A percentile compares a stretch with the other conserved stretches of the same genome.
Evolutionary conservation across 2,797 vertebrate genomes (phyloP).

Genomic region (Dendrocincla tyrannina): DNA sequence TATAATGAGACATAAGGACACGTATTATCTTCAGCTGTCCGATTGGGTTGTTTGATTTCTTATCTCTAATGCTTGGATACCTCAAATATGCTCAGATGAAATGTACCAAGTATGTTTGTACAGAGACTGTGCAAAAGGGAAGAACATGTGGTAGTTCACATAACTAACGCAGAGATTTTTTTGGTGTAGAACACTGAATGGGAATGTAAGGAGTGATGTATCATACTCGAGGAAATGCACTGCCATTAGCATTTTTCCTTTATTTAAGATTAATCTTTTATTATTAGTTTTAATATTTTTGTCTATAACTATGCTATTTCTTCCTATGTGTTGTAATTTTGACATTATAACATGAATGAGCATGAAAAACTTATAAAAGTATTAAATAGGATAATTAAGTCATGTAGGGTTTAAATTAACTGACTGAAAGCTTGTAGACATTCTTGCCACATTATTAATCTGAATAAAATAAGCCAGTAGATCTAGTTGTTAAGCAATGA

Average conservation of each 20-base stretch:
- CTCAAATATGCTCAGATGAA: neutral
- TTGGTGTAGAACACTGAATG: neutral
- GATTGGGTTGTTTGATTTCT: neutral
- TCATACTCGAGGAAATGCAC: neutral
- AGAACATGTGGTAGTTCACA: neutral
- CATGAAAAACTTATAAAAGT: neutral
- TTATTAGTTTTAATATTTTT: neutral
- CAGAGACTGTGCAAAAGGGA: neutral
- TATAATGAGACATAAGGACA: neutral
- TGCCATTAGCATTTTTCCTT: neutral
- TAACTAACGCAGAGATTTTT: neutral
- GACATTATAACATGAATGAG: neutral
- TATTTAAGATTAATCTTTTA: neutral
- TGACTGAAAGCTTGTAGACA: neutral
- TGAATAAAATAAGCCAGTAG: neutral
- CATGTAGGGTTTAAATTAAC: neutral
- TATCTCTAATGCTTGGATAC: neutral
- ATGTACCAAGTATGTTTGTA: neutral
- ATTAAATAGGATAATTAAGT: constrained; percentile 1
- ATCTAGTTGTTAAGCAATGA: neutral
- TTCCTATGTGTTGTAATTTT: neutral
- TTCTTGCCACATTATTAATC: neutral
- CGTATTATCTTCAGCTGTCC: neutral
- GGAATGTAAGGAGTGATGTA: neutral
- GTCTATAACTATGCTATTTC: neutral